Conservation (phyloP, 2,797 vertebrate species). For the Malurus splendens region DNA sequence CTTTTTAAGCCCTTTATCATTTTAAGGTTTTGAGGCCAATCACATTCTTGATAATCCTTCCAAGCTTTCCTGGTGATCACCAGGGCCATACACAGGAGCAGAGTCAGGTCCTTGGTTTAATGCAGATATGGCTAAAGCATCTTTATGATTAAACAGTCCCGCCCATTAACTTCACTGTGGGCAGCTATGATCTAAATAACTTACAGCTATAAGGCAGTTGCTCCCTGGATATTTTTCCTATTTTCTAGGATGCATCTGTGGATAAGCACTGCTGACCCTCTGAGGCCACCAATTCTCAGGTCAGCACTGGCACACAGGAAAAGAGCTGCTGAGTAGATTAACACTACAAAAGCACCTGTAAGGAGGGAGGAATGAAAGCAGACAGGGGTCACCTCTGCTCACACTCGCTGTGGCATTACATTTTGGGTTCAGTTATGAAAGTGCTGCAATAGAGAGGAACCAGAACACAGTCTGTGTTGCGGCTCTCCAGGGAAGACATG, state of each 20-base stretch:
- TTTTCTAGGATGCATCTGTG: neutral
- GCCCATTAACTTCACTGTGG: neutral
- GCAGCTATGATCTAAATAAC: neutral
- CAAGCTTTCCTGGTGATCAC: neutral
- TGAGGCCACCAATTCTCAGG: neutral
- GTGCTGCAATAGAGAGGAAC: neutral
- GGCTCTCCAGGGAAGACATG: neutral
- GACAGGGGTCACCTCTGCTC: neutral
- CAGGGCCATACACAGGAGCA: neutral
- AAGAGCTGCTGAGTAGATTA: neutral
- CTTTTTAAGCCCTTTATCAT: neutral
- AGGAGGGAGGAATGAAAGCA: neutral
- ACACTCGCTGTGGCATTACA: accelerated
- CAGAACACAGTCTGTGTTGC: accelerated
- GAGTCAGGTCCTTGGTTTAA: neutral
- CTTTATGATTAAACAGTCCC: neutral
- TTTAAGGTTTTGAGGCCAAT: neutral
- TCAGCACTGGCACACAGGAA: neutral
- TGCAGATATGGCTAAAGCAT: accelerated
- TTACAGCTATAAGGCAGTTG: neutral
- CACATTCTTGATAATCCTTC: neutral
- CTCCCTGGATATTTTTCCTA: neutral
- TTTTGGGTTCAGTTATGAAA: neutral
- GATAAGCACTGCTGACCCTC: neutral
- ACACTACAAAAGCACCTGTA: neutral